Percentiles rank a stretch among this genome's conserved stretches.
Conservation (phyloP, 2,888 invertebrate genomes). For the Lymantria monacha region DNA sequence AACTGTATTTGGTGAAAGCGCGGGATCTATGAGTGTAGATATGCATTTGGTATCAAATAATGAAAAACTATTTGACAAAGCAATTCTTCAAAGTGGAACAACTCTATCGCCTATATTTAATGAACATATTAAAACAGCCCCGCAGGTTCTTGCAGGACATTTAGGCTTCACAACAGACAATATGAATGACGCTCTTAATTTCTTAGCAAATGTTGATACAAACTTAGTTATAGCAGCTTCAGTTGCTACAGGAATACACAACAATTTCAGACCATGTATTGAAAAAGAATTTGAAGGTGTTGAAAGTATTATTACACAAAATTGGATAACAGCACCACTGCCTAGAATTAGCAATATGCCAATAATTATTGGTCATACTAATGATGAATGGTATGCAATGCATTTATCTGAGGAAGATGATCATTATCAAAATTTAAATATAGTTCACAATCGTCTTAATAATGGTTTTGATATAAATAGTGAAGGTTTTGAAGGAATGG, state of each 20-base stretch:
- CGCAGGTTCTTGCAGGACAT: constrained; percentile 1
- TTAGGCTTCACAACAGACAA: constrained; percentile 3
- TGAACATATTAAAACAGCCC: constrained; percentile 2
- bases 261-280: constrained; percentile 4
- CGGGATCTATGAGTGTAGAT: constrained; percentile 13
- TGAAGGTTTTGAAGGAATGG: constrained; percentile 24
- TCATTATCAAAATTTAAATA: constrained; percentile 27
- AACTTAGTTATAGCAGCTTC: not conserved
- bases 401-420: constrained; percentile 14
- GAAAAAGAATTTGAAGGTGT: constrained; percentile 10
- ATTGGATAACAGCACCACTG: constrained; percentile 3
- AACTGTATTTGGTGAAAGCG: constrained; percentile 34
- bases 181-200: constrained; percentile 3
- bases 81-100: constrained; percentile 13
- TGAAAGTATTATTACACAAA: constrained; percentile 3
- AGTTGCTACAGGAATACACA: not conserved
- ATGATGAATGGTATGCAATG: constrained; percentile 42
- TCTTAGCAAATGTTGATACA: constrained; percentile 1
- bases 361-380: constrained; percentile 5
- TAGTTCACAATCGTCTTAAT: constrained; percentile 21
- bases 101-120: not conserved
- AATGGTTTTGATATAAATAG: constrained; percentile 27
- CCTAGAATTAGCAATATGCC: constrained; percentile 4
- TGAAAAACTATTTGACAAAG: constrained; percentile 6
- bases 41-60: not conserved